Evolutionary conservation across 2,888 invertebrate species (phyloP), one percentile per base, ranked within the genome.

Genomic region (Sepioteuthis lessoniana): DNA sequence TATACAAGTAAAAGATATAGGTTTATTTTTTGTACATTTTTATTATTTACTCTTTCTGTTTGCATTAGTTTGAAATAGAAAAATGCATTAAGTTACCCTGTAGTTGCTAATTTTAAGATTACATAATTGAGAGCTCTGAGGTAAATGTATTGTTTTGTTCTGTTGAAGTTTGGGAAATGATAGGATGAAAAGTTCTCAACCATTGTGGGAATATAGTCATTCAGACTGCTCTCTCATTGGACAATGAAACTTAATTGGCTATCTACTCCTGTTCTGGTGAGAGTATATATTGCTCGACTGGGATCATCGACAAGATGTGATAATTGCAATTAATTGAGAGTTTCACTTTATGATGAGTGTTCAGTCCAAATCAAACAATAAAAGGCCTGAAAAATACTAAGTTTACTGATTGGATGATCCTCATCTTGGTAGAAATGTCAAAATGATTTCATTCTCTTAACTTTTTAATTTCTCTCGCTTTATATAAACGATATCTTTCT

Each of bases 151-250:
- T 76, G n/a, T 76, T 42, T 76, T 76, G 76, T 76, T 76, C 16
- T n/a, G 76, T 76, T 76, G 76, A 76, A n/a, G 76, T 76, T 76
- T 76, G 76, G n/a, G 76, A 76, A 76, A 16, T 35, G 76, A n/a
- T 76, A 35, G 76, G n/a, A 35, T 76, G n/a, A n/a, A n/a, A 76
- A 76, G n/a, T 76, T 76, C 76, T 76, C 76, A 76, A 76, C 76
- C 76, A n/a, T 76, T 76, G 76, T 76, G 76, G n/a, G 76, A 76
- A 76, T n/a, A 76, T 60, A 60, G 31, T 60, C 76, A 76, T 76
- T 76, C 35, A 76, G n/a, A 16, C 16, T 76, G n/a, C 10, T 13
- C 76, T 55, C n/a, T 76, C 76, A 76, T 76, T 76, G 76, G 16
- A 76, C 31, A 76, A 76, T 76, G 13, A 76, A 31, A n/a, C n/a